phyloP scores from a whole-genome alignment of 2,113 vertebrate species.

The Lepisosteus oculatus region DNA sequence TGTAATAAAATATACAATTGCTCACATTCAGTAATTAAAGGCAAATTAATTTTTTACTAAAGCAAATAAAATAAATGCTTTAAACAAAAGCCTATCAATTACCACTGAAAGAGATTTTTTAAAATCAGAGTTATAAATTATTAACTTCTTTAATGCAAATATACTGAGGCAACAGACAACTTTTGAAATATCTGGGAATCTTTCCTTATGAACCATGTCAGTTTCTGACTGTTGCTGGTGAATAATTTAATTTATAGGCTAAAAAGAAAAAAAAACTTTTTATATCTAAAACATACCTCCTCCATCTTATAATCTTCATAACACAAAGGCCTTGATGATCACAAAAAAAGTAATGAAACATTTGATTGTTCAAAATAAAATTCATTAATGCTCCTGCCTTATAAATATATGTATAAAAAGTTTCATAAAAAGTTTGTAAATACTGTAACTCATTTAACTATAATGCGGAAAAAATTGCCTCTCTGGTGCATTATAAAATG shows the following conservation, averaged over 20 bases:
- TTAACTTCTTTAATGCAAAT: constrained; percentile 19
- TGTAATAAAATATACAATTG: background rate
- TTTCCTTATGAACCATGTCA: constrained; percentile 18
- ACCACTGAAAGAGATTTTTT: no score
- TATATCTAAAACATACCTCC: constrained; percentile 16
- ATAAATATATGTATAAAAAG: constrained; percentile 52
- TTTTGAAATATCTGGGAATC: constrained; percentile 23
- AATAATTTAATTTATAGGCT: constrained; percentile 21
- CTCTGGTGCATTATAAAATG: constrained; percentile 67
- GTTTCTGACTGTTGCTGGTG: constrained; percentile 8
- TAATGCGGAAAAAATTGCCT: constrained; percentile 61
- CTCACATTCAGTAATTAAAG: background rate
- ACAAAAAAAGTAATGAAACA: constrained; percentile 23
- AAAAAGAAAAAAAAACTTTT: background rate
- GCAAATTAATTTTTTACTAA: no score
- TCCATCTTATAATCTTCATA: constrained; percentile 24
- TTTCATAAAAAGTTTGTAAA: constrained; percentile 81
- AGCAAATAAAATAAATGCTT: no score
- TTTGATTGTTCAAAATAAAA: constrained; percentile 35
- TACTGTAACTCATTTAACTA: constrained; percentile 77
- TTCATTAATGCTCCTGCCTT: constrained; percentile 36
- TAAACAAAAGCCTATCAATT: no score
- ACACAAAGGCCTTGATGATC: constrained; percentile 9
- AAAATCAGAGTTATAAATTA: background rate
- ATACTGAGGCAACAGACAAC: background rate